Percentiles rank a stretch among this genome's conserved stretches.
Conservation (phyloP, 2,888 invertebrate species). For the Gryllus longicercus region DNA sequence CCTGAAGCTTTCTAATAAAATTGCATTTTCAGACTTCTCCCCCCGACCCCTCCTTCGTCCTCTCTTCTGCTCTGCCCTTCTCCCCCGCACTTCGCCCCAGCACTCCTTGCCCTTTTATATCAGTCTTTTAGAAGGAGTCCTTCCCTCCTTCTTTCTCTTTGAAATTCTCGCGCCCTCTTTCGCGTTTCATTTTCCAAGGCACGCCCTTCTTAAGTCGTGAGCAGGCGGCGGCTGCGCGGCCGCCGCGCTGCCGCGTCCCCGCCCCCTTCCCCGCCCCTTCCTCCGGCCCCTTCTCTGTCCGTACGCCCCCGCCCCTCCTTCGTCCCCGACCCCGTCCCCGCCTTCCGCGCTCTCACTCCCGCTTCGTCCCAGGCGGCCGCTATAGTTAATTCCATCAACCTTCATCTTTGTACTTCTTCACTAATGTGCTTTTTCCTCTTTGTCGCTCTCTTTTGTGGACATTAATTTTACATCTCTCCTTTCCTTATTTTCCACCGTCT, state of each 20-base stretch:
- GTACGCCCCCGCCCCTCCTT: not conserved
- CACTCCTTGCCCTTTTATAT: slow-evolving; percentile 25
- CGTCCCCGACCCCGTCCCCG: not conserved
- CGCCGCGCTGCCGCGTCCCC: not conserved
- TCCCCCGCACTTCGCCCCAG: slow-evolving; percentile 21
- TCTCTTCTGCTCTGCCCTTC: not conserved
- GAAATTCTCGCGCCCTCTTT: slow-evolving; percentile 21
- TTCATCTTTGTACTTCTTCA: slow-evolving; percentile 28
- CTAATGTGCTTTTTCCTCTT: slow-evolving; percentile 26
- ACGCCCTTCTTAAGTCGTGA: not conserved
- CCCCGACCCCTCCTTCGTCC: slow-evolving; percentile 5
- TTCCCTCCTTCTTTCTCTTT: slow-evolving; percentile 19
- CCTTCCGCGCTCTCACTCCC: slow-evolving; percentile 4
- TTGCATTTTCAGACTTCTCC: slow-evolving; percentile 31
- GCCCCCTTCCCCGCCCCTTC: not conserved
- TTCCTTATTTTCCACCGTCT: slow-evolving; percentile 23
- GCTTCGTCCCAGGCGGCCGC: slow-evolving; percentile 23
- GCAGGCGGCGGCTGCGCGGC: not conserved
- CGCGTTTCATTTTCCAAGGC: slow-evolving; percentile 18
- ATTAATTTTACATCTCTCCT: slow-evolving; percentile 19
- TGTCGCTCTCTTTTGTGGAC: not conserved
- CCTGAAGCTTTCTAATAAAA: slow-evolving; percentile 34
- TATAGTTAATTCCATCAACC: slow-evolving; percentile 29
- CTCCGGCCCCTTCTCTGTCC: not conserved
- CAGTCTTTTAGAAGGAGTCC: slow-evolving; percentile 18